phyloP scores from a whole-genome alignment of 2,113 vertebrate species.

The Heliornis fulica region DNA sequence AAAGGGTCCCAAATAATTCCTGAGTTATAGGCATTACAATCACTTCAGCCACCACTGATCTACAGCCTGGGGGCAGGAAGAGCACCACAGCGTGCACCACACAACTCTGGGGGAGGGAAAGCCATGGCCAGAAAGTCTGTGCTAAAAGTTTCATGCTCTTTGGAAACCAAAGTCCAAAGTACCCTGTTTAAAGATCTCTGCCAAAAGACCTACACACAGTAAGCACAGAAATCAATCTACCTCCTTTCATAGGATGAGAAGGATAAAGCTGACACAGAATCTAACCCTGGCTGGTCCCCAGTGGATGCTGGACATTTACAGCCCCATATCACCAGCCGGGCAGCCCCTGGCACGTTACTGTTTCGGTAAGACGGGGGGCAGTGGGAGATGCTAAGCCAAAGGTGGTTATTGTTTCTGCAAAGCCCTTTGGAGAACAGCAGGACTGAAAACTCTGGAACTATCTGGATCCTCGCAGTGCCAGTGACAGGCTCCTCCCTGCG shows the following conservation, averaged over 20 bases:
- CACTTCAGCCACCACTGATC: background rate
- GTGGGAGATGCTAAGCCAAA: background rate
- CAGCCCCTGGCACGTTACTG: background rate
- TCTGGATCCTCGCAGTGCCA: background rate
- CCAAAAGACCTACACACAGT: background rate
- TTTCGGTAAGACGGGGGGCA: background rate
- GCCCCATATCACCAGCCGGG: background rate
- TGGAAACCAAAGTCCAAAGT: slow-evolving; percentile 4
- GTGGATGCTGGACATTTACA: background rate
- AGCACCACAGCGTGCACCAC: background rate
- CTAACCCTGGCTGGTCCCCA: background rate
- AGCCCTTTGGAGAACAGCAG: background rate
- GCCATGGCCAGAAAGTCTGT: background rate
- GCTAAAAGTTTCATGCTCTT: background rate
- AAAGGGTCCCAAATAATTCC: background rate
- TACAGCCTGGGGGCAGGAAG: background rate
- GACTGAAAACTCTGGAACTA: background rate
- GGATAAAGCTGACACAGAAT: background rate
- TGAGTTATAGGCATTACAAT: background rate
- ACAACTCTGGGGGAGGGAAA: background rate
- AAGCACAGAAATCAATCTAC: background rate
- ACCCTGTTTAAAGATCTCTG: background rate
- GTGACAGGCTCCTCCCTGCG: background rate
- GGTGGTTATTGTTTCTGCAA: background rate
- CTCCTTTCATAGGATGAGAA: background rate